phyloP scores from a whole-genome alignment of 2,113 vertebrate genomes.

The Sceloporus undulatus region DNA sequence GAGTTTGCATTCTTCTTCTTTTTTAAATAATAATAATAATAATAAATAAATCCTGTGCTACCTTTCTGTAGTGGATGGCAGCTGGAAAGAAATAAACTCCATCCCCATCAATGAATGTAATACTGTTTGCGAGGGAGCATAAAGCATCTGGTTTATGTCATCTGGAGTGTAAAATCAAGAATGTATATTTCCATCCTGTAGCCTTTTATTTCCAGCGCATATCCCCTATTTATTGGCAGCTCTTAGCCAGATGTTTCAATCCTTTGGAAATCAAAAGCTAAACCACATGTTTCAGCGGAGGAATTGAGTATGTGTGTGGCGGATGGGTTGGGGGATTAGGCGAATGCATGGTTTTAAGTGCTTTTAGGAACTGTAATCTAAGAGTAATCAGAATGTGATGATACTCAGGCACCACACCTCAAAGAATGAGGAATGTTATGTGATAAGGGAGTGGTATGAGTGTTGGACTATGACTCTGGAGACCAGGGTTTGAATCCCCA shows the following conservation, averaged over 20 bases:
- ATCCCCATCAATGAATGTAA: slow-evolving; percentile 53
- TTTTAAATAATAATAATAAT: slow-evolving; percentile 14
- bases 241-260: slow-evolving; percentile 44
- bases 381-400: background rate
- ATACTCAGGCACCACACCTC: no score
- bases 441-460: no score
- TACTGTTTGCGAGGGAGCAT: background rate
- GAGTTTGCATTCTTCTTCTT: background rate
- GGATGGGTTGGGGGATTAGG: background rate
- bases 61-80: slow-evolving; percentile 44
- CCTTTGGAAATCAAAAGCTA: background rate
- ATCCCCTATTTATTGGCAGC: slow-evolving; percentile 34
- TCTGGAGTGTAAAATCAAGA: background rate
- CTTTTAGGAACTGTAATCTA: background rate
- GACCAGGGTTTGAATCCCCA: no score
- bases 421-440: no score
- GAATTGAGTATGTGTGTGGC: background rate
- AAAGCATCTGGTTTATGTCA: slow-evolving; percentile 60
- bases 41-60: slow-evolving; percentile 3
- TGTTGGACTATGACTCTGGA: no score
- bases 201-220: slow-evolving; percentile 26
- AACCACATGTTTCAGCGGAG: background rate
- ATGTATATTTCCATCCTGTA: slow-evolving; percentile 33
- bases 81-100: slow-evolving; percentile 55
- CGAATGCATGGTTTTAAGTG: background rate